Percentiles rank a stretch among this genome's conserved stretches.
phyloP scores from a whole-genome alignment of 1,140 invertebrate species.

The Streblospio benedicti region DNA sequence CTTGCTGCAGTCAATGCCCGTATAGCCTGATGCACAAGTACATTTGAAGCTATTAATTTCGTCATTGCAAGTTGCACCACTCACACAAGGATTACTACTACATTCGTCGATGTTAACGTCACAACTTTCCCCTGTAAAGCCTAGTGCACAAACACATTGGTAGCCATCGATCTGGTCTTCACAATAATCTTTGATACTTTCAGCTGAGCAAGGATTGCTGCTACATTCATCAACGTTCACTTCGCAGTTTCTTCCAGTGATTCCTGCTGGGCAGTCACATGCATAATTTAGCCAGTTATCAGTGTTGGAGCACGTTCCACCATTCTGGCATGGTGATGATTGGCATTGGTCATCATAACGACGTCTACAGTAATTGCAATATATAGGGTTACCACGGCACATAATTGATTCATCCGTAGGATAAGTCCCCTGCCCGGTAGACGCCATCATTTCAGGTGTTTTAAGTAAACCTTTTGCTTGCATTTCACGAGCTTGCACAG shows the following conservation, averaged over 20 bases:
- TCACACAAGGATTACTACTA: conserved; percentile 1
- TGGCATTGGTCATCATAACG: conserved; percentile 8
- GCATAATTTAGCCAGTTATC: conserved; percentile 9
- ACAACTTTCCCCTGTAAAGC: background rate
- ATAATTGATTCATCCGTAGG: no score
- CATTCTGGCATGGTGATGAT: conserved; percentile 5
- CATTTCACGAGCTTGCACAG: no score
- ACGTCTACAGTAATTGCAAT: no score
- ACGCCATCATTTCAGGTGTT: no score
- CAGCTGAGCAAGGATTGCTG: no score
- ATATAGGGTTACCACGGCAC: no score
- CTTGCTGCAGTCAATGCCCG: background rate
- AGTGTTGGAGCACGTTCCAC: conserved; percentile 7
- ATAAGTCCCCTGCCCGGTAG: no score
- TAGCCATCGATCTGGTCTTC: background rate
- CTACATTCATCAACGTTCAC: no score
- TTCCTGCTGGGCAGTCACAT: conserved; percentile 9
- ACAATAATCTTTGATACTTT: no score
- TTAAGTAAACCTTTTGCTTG: no score
- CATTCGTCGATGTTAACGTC: conserved; percentile 6
- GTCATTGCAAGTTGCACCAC: conserved; percentile 6
- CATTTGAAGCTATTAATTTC: background rate
- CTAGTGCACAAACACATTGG: background rate
- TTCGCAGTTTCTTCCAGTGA: conserved; percentile 10
- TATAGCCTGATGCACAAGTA: conserved; percentile 3